phyloP scores from a whole-genome alignment of 2,113 vertebrate genomes.

The Perca flavescens region DNA sequence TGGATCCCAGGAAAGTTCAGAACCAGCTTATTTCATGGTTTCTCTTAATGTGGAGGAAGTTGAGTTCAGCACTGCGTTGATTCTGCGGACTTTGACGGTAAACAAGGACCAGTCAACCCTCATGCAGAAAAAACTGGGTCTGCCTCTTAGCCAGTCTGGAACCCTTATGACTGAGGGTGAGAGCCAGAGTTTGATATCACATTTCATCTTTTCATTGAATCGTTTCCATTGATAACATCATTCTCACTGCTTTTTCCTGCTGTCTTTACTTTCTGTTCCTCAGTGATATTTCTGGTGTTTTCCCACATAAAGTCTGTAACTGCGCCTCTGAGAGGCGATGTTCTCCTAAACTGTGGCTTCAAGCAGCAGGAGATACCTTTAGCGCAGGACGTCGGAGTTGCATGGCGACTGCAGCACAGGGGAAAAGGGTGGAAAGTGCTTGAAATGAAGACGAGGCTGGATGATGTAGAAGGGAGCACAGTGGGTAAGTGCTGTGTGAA shows the following conservation, averaged over 20 bases:
- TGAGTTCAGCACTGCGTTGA: slow-evolving; percentile 79
- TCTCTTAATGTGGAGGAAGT: slow-evolving; percentile 78
- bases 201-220: not conserved
- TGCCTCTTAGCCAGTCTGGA: slow-evolving; percentile 83
- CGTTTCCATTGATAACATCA: not conserved
- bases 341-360: slow-evolving; percentile 85
- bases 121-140: slow-evolving; percentile 74
- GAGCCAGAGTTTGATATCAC: not conserved
- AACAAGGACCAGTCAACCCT: slow-evolving; percentile 57
- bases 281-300: slow-evolving; percentile 88
- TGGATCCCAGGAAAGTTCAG: slow-evolving; percentile 42
- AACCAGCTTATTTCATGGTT: slow-evolving; percentile 79
- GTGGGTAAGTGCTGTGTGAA: slow-evolving; percentile 53
- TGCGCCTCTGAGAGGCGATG: slow-evolving; percentile 71
- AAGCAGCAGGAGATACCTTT: slow-evolving; percentile 73
- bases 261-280: slow-evolving; percentile 20
- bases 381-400: slow-evolving; percentile 70
- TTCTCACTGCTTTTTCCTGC: not conserved
- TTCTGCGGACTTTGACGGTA: slow-evolving; percentile 78
- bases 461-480: slow-evolving; percentile 54
- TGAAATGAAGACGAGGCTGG: slow-evolving; percentile 65
- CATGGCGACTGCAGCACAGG: slow-evolving; percentile 88
- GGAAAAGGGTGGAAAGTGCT: slow-evolving; percentile 84
- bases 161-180: slow-evolving; percentile 81
- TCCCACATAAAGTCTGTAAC: slow-evolving; percentile 76